These are phyloP conservation scores for Branchinecta lynchi DNA, from an alignment of 1,140 invertebrate genomes.

Conservation along the genomic window DNA sequence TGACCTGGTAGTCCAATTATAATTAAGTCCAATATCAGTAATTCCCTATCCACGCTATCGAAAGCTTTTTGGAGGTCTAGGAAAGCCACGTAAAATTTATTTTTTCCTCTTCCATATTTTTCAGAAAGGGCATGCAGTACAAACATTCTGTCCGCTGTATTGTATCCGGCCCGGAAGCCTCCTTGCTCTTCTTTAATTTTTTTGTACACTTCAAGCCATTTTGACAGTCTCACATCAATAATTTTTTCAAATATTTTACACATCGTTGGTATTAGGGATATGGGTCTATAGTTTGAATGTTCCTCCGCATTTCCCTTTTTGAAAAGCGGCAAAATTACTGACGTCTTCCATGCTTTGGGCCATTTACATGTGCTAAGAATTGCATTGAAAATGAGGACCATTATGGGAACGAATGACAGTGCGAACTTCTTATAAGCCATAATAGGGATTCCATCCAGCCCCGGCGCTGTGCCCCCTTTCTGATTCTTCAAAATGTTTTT, in stretches of 20 bases:
- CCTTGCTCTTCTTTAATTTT: slow-evolving; percentile 12
- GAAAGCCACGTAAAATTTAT: slow-evolving; percentile 10
- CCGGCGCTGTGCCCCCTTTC: slow-evolving; percentile 5
- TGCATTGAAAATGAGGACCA: slow-evolving; percentile 7
- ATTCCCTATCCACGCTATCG: slow-evolving; percentile 10
- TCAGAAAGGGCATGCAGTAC: slow-evolving; percentile 7
- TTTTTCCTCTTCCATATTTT: slow-evolving; percentile 12
- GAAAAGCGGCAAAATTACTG: slow-evolving; percentile 11
- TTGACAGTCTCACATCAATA: slow-evolving; percentile 4
- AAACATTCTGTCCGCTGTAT: slow-evolving; percentile 11
- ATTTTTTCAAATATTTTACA: slow-evolving; percentile 10
- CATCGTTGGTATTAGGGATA: slow-evolving; percentile 11
- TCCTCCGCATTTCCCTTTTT: slow-evolving; percentile 11
- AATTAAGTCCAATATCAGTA: slow-evolving; percentile 2
- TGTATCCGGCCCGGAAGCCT: not conserved
- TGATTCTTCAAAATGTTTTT: slow-evolving; percentile 9
- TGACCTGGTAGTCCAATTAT: slow-evolving; percentile 6
- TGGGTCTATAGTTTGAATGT: not conserved
- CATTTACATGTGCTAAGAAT: slow-evolving; percentile 10
- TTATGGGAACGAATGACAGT: slow-evolving; percentile 10
- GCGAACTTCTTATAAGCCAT: slow-evolving; percentile 7
- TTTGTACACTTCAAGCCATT: slow-evolving; percentile 11
- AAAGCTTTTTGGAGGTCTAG: slow-evolving; percentile 8
- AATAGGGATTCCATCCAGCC: slow-evolving; percentile 10
- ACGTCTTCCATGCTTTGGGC: slow-evolving; percentile 6